Base-by-base conservation (phyloP, 2,888 invertebrate genomes). In the Lydus trimaculatus region DNA sequence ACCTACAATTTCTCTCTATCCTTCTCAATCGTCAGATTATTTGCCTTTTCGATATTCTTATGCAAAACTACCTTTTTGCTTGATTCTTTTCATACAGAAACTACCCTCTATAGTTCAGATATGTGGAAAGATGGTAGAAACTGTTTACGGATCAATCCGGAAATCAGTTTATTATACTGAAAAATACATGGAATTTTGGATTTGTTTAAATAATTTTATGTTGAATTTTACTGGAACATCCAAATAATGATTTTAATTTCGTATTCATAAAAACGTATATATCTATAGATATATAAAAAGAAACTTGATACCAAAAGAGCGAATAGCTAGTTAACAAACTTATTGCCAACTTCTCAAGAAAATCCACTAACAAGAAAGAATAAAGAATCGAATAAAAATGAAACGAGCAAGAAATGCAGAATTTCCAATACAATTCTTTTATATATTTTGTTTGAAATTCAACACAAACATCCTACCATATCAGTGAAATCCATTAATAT, bases 21-120 rank as follows among this genome's bases (percentile, higher is more conserved):
- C 73, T 71, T 69, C 72, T 69, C 73, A 72, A 70, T 70, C 72
- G 73, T 31, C 60, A 66, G 71, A 75, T 75, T 74, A 73, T 73
- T 71, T 72, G 69, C 71, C 66, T 71, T 71, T 65, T 72, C 70
- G 61, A 68, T 73, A 73, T 73, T 70, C 71, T 67, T 70, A 72
- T 70, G 72, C 64, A 69, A 70, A 70, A 65, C 67, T 67, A 65
- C 64, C 25, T 17, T 63, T 17, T 56, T 43, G 23, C 15, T 28
- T 31, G 56, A 15, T 33, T 64, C 60, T 64, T 43, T 60, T 58
- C 52, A n/a, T 58, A 59, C 56, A 13, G 25, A 56, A 25, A n/a
- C n/a, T n/a, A n/a, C n/a, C n/a, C n/a, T n/a, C 25, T 56, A 56
- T 25, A 56, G 13, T 13, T 48, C 48, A 56, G 13, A 25, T 15